Evolutionary conservation across 2,797 vertebrate genomes (phyloP), one percentile per base, ranked within the genome.

Genomic region (Eulemur albifrons): DNA sequence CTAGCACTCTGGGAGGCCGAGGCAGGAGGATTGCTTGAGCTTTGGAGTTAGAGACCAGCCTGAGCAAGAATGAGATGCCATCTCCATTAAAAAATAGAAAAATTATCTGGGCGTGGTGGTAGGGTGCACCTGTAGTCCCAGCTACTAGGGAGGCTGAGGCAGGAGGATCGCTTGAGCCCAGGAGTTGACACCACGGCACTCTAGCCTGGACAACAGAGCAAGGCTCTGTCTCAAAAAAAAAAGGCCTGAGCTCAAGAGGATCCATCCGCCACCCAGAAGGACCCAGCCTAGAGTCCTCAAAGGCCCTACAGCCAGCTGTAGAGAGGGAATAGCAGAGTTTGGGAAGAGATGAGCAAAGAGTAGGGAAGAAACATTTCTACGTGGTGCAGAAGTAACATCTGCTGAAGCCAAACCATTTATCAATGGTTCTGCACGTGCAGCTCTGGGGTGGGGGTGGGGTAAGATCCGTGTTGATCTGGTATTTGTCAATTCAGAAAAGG

Each of bases 401-500:
- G 82, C 40, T 18, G 7, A 35, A n/a, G 80, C 59, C 23, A 61
- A 82, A 69, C 17, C 0, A 0, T 4, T 17, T 17, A 32, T 21
- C 14, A 7, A 12, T 48, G 14, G 30, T 43, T 72, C 27, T 82
- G 8, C 21, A 21, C 2, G 1, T 40, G 30, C 32, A 70, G 10
- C 50, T 77, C 85, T 76, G 38, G 27, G 54, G 57, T 30, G 38
- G 32, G 57, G 18, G 32, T 4, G 52, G 54, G 40, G 17, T 43
- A 20, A 63, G 63, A 61, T 77, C 30, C 48, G 43, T 38, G 79
- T 50, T 15, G 40, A 73, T 8, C 40, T 38, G 25, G 20, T 54
- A 59, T 57, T 79, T 95, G 87, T 70, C 75, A 85, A 38, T 67
- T 82, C 59, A 59, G 61, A 70, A 93, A 83, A 90, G 61, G 35